Percentiles rank a stretch among this genome's conserved stretches.
phyloP scores from a whole-genome alignment of 2,797 vertebrate species.

The Smutsia gigantea region DNA sequence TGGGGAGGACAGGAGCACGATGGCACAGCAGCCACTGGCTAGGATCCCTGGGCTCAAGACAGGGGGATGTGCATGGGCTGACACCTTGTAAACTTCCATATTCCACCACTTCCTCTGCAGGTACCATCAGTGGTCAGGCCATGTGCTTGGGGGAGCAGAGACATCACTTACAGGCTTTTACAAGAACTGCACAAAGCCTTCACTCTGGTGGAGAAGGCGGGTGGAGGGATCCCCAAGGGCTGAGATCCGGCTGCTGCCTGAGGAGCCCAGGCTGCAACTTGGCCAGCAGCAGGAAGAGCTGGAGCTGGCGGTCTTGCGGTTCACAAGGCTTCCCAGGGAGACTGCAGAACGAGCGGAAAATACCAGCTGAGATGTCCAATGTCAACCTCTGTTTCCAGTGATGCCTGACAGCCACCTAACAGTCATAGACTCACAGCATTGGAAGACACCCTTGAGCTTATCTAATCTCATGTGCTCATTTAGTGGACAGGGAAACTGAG shows the following conservation, averaged over 20 bases:
- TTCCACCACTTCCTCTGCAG: slow-evolving; percentile 81
- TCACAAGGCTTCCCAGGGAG: not conserved
- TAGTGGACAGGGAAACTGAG: not conserved
- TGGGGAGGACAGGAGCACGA: not conserved
- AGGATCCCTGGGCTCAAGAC: not conserved
- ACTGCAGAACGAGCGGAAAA: not conserved
- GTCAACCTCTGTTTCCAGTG: not conserved
- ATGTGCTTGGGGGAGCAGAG: slow-evolving; percentile 22
- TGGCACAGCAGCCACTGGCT: slow-evolving; percentile 65
- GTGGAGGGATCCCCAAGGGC: not conserved
- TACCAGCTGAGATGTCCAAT: not conserved
- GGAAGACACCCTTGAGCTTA: not conserved
- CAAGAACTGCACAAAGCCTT: not conserved
- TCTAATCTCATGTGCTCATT: not conserved
- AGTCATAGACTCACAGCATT: not conserved
- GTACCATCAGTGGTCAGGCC: slow-evolving; percentile 53
- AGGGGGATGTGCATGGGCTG: slow-evolving; percentile 57
- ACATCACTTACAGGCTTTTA: slow-evolving; percentile 18
- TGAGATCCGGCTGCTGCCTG: not conserved
- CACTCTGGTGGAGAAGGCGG: not conserved
- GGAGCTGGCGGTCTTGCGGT: not conserved
- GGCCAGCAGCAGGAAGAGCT: not conserved
- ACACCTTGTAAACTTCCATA: slow-evolving; percentile 73
- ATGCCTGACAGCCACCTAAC: not conserved
- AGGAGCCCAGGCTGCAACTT: not conserved